phyloP scores from a whole-genome alignment of 2,113 vertebrate genomes.

The Baryphthengus martii region DNA sequence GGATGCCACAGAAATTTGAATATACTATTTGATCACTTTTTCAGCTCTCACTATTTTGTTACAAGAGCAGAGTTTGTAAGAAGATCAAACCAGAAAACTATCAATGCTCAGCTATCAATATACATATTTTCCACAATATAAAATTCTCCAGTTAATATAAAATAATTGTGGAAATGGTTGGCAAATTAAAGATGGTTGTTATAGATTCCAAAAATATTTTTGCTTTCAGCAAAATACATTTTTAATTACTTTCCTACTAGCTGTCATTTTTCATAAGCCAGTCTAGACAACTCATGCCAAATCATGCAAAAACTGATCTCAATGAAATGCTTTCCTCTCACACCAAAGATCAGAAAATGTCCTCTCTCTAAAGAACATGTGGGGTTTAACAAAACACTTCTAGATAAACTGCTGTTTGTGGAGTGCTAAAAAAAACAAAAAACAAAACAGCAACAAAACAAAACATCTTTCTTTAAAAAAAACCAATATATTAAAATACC shows the following conservation, averaged over 20 bases:
- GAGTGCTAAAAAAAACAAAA: not conserved
- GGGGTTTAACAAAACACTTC: not conserved
- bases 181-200: conserved; percentile 79
- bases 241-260: conserved; percentile 84
- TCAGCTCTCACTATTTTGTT: not conserved
- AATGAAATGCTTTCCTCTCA: conserved; percentile 66
- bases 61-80: not conserved
- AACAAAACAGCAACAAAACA: not conserved
- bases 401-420: not conserved
- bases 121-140: not conserved
- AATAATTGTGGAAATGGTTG: conserved; percentile 68
- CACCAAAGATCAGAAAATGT: conserved; percentile 60
- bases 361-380: not conserved
- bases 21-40: not conserved
- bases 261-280: conserved; percentile 83
- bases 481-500: not conserved
- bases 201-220: conserved; percentile 83
- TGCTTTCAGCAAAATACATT: conserved; percentile 86
- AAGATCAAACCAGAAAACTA: not conserved
- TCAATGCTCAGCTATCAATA: conserved; percentile 3
- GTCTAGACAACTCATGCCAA: conserved; percentile 76
- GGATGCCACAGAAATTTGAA: conserved; percentile 6
- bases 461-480: not conserved
- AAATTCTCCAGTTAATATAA: conserved; percentile 56
- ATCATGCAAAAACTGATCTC: conserved; percentile 76